phyloP scores from a whole-genome alignment of 2,888 invertebrate genomes.

The Drosophila nr. perissopoda region DNA sequence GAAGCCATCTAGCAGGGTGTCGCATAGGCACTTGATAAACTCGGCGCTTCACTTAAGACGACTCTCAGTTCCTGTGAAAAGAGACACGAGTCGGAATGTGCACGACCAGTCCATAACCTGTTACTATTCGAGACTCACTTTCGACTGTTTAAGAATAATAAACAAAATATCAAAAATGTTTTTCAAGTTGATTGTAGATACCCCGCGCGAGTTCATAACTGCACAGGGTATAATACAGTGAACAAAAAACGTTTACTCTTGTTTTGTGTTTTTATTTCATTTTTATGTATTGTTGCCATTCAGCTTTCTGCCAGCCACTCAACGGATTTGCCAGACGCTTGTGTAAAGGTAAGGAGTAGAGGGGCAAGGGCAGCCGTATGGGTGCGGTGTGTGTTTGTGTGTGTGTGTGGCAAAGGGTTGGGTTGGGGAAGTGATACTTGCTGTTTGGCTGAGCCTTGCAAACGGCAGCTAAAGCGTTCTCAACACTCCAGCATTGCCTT shows the following conservation, averaged over 20 bases:
- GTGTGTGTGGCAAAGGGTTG: background rate
- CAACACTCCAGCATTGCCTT: slow-evolving; percentile 45
- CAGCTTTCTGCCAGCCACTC: slow-evolving; percentile 28
- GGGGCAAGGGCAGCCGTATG: no score
- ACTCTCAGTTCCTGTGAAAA: background rate
- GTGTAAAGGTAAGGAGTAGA: background rate
- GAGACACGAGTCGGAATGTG: background rate
- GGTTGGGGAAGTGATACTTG: background rate
- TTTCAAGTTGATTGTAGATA: background rate
- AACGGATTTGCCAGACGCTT: slow-evolving; percentile 35
- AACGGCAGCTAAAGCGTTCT: slow-evolving; percentile 31
- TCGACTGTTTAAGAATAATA: background rate
- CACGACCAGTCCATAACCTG: background rate
- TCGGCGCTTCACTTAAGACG: slow-evolving; percentile 6
- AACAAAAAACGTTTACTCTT: slow-evolving; percentile 19
- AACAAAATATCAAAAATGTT: background rate
- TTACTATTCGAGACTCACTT: background rate
- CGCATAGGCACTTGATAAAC: slow-evolving; percentile 22
- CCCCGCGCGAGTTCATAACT: background rate
- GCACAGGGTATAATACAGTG: slow-evolving; percentile 4
- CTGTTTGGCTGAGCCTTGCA: slow-evolving; percentile 30
- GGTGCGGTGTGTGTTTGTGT: background rate
- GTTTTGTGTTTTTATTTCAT: slow-evolving; percentile 33
- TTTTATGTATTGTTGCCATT: slow-evolving; percentile 20
- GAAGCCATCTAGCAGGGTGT: background rate